These are phyloP conservation scores for Ceratina australensis DNA, from an alignment of 1,140 invertebrate genomes.

Conservation along the genomic window DNA sequence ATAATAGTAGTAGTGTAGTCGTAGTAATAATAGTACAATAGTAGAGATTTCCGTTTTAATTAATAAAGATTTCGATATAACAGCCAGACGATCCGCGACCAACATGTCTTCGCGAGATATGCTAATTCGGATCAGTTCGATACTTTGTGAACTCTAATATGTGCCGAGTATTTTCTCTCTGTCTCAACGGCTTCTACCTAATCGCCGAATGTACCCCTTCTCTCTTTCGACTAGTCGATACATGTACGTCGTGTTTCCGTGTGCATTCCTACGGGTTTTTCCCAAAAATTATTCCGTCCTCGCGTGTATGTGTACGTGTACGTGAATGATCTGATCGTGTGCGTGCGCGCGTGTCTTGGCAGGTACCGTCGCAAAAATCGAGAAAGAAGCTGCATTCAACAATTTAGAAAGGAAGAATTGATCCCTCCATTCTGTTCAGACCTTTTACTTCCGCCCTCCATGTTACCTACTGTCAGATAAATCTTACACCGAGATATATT, in stretches of 20 bases:
- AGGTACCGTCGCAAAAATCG: slow-evolving; percentile 1
- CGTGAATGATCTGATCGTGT: no score
- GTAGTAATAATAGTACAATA: slow-evolving; percentile 64
- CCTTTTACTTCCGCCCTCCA: neutral
- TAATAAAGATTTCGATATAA: slow-evolving; percentile 72
- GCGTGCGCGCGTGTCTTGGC: neutral
- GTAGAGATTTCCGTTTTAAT: slow-evolving; percentile 68
- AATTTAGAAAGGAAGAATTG: slow-evolving; percentile 18
- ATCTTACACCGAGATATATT: neutral
- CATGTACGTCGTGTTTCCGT: slow-evolving; percentile 37
- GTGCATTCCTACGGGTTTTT: neutral
- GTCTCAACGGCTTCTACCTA: neutral
- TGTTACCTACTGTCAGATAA: neutral
- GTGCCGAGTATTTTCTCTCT: slow-evolving; percentile 47
- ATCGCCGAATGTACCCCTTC: neutral
- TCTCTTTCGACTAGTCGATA: slow-evolving; percentile 54
- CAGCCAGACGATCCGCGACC: slow-evolving; percentile 70
- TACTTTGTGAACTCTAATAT: slow-evolving; percentile 30
- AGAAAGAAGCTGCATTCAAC: neutral
- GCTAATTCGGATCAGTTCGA: slow-evolving; percentile 47
- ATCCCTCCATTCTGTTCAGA: neutral
- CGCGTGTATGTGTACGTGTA: neutral
- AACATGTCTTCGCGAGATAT: neutral
- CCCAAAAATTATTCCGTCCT: neutral
- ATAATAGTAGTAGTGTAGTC: slow-evolving; percentile 53